Evolutionary conservation across 92 coral and sea anemone genomes (phyloP).

Genomic region (Bergia puertoricense): DNA sequence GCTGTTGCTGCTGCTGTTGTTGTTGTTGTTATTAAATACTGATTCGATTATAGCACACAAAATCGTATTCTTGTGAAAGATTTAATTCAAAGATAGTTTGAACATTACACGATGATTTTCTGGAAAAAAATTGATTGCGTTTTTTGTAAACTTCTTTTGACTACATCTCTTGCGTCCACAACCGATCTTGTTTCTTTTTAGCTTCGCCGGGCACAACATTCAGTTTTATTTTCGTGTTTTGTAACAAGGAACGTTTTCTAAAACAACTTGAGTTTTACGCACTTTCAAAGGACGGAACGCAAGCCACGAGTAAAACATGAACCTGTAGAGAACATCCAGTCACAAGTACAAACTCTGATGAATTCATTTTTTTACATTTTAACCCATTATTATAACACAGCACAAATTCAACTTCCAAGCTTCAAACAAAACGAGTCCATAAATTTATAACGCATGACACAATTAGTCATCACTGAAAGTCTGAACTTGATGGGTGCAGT

Average conservation of each 20-base stretch:
- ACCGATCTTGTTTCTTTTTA: not conserved
- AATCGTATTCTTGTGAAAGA: too few species aligned
- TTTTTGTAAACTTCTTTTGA: too few species aligned
- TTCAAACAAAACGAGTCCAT: not conserved
- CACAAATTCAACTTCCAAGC: slow-evolving; percentile 4
- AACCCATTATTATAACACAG: not conserved
- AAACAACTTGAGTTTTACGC: not conserved
- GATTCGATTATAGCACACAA: not conserved
- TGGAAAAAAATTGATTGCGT: too few species aligned
- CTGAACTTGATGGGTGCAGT: not conserved
- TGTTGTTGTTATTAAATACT: not conserved
- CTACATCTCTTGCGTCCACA: not conserved
- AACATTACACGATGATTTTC: too few species aligned
- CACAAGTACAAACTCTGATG: not conserved
- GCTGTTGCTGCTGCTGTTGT: too few species aligned
- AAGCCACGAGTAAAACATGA: not conserved
- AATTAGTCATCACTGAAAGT: not conserved
- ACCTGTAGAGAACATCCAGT: slow-evolving; percentile 1
- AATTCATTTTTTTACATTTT: not conserved
- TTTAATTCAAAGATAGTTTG: too few species aligned
- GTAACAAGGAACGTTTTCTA: not conserved
- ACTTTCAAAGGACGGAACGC: not conserved
- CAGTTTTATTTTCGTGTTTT: not conserved
- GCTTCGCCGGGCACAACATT: not conserved
- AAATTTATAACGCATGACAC: not conserved